Conservation (phyloP, 2,797 vertebrate species). For the Scyliorhinus canicula region DNA sequence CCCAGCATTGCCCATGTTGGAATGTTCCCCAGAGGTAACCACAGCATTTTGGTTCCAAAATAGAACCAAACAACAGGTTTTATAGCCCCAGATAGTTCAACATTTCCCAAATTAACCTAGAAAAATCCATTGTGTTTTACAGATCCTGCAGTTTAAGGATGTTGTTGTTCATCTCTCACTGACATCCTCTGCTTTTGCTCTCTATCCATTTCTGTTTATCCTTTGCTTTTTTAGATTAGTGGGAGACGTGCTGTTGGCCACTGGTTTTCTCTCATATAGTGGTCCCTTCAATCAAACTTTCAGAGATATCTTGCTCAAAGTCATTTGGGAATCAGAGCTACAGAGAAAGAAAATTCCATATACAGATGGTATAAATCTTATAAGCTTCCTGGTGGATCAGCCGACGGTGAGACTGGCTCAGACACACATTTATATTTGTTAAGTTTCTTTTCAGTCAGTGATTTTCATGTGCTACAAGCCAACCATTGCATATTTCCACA, state of each 20-base stretch:
- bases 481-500: not conserved
- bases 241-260: slow-evolving; percentile 61
- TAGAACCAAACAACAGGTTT: not conserved
- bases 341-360: slow-evolving; percentile 65
- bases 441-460: not conserved
- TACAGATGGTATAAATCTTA: slow-evolving; percentile 62
- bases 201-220: not conserved
- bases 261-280: slow-evolving; percentile 66
- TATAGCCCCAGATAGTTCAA: not conserved
- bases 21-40: not conserved
- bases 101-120: not conserved
- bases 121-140: not conserved
- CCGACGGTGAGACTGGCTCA: slow-evolving; percentile 53
- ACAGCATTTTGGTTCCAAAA: not conserved
- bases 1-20: not conserved
- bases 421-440: not conserved
- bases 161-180: not conserved
- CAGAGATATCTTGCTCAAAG: slow-evolving; percentile 58
- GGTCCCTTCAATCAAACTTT: slow-evolving; percentile 68
- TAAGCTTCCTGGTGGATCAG: slow-evolving; percentile 61
- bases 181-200: not conserved
- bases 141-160: not conserved
- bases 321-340: slow-evolving; percentile 63
- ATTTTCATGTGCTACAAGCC: not conserved
- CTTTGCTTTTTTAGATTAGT: slow-evolving; percentile 55